Evolutionary conservation across 1,140 invertebrate species (phyloP).

Genomic region (Anastrepha obliqua): DNA sequence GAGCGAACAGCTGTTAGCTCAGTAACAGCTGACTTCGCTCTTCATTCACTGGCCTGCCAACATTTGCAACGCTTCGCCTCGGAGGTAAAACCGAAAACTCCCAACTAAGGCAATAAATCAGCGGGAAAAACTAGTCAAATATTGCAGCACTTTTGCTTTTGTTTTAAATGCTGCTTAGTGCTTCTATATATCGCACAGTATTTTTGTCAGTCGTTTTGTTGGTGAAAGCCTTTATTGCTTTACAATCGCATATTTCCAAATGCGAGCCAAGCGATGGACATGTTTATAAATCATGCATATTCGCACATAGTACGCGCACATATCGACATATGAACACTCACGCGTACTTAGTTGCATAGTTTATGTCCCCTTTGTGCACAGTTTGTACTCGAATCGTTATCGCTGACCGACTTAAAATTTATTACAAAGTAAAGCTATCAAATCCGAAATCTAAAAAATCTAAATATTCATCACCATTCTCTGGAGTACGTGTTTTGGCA

Average conservation of each 20-base stretch:
- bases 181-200: not conserved
- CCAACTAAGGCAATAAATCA: not conserved
- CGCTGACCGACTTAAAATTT: conserved; percentile 40
- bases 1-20: not conserved
- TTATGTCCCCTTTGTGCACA: not conserved
- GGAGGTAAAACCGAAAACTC: not conserved
- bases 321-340: not conserved
- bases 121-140: not conserved
- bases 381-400: not conserved
- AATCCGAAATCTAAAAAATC: conserved; percentile 48
- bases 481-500: conserved; percentile 13
- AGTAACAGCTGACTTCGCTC: not conserved
- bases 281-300: conserved; percentile 48
- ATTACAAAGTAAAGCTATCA: conserved; percentile 11
- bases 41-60: not conserved
- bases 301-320: not conserved
- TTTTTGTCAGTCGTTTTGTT: not conserved
- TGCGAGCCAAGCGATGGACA: not conserved
- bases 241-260: not conserved
- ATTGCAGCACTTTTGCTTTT: not conserved
- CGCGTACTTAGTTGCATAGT: not conserved
- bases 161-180: not conserved
- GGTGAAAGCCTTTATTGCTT: conserved; percentile 43
- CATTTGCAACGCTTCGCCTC: not conserved
- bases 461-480: conserved; percentile 33